Evolutionary conservation across 2,113 vertebrate genomes (phyloP), one percentile per base, ranked within the genome.

Genomic region (Salvator merianae): DNA sequence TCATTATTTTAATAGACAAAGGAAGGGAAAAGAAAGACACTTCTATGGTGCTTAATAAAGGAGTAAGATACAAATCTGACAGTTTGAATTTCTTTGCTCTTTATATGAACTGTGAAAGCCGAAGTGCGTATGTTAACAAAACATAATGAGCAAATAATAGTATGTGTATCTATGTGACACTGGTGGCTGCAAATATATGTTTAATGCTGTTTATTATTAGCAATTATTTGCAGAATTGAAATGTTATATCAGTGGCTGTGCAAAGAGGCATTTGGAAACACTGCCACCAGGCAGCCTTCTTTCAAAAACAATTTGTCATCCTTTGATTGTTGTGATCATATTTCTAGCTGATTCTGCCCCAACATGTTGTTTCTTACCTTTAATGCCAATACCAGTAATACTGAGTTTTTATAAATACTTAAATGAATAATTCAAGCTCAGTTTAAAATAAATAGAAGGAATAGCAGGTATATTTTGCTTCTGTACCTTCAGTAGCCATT

Each of bases 51-150:
- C 70, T 71, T 62, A 71, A 36, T 7, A 34, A n/a, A 78, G 40
- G 65, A 71, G 14, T 26, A 72, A 71, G 62, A 71, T 26, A 78
- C 40, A 85, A 87, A 85, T 63, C 84, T 90, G 85, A 86, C 50
- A 84, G 84, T 78, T 76, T 89, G 81, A 18, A 72, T 89, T 91
- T 88, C 88, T 70, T 43, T 86, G 82, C 74, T 91, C n/a, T 82
- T 93, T 74, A 36, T 66, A 59, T 62, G 16, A 66, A 87, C 89
- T 77, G 34, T 75, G 40, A 47, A 72, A 77, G 10, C 62, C 85
- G 66, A 77, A 86, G 79, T 87, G 84, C 30, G 69, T 62, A 47
- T 43, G 79, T 43, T 86, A 50, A 81, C 38, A n/a, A 91, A 90
- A 77, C 47, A 55, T 73, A 26, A 22, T 79, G 53, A 85, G 77